Base-by-base conservation (phyloP, 2,113 vertebrate genomes). In the Phalacrocorax carbo region DNA sequence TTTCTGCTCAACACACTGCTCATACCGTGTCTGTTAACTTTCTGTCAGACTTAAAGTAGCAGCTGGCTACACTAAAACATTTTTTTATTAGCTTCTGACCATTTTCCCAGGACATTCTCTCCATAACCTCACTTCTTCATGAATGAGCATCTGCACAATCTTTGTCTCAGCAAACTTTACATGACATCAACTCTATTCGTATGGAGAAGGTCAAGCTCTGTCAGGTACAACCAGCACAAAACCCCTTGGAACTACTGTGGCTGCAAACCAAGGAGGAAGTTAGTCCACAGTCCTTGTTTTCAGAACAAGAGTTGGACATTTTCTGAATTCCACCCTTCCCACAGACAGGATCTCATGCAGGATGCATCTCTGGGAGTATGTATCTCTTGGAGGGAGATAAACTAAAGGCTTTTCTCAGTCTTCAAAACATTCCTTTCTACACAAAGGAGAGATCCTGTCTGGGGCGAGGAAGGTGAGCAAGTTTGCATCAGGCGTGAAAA, bases 251-350 rank as follows among this genome's bases (percentile, higher is more conserved):
- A 92, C 16, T 10, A 23, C 18, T 23, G 49, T 26, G 46, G 48
- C 44, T 58, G 42, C 75, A 62, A 85, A 51, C 7, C 0, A 0
- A 77, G 68, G 68, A 58, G 82, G 32, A 97, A 90, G 88, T 92
- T 13, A 96, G 85, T 32, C 22, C 55, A 30, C 52, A 68, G 54
- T 4, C 58, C 40, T 54, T 12, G 0, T 85, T 86, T 52, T 54
- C 76, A 65, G 51, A 30, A 30, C 15, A 10, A 29, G 46, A 83
- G 55, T 14, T 1, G 3, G 73, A 77, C 76, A 81, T 96, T 88
- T 68, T 76, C 79, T 78, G 76, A 92, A 96, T 92, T 85, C 92
- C 79, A 75, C 19, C 51, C 68, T 84, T 85, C 82, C 90, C 68
- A 88, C 90, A 66, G 73, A 32, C 75, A 61, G 65, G 73, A 48